Conservation (phyloP, 1,140 invertebrate genomes). For the Caenorhabditis tropicalis region DNA sequence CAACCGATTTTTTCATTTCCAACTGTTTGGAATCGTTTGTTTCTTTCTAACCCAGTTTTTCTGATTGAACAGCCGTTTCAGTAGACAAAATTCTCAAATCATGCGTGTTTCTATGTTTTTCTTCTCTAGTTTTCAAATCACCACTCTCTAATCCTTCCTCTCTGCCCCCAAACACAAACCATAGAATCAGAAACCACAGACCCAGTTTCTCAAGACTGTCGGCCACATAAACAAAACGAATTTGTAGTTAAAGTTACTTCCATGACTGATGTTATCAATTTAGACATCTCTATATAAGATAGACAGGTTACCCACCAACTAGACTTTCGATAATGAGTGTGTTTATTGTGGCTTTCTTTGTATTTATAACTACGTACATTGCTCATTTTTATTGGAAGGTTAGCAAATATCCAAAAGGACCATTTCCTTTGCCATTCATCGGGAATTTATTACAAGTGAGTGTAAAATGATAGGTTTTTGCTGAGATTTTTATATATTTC, state of each 20-base stretch:
- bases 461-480: neutral
- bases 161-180: neutral
- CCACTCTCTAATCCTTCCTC: too few species aligned
- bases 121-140: too few species aligned
- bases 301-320: too few species aligned
- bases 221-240: neutral
- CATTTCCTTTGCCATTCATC: neutral
- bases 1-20: too few species aligned
- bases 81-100: too few species aligned
- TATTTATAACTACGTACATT: neutral
- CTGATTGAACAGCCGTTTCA: too few species aligned
- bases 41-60: too few species aligned
- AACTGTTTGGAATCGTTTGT: too few species aligned
- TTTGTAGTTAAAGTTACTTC: neutral
- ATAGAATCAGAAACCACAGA: neutral
- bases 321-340: too few species aligned
- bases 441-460: neutral
- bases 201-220: neutral
- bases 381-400: slow-evolving; percentile 10
- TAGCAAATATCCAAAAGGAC: slow-evolving; percentile 10
- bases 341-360: neutral
- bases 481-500: neutral
- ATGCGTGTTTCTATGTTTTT: too few species aligned
- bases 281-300: neutral
- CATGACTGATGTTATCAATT: neutral